Evolutionary conservation across 2,888 invertebrate species (phyloP).

Genomic region (Hydraecia micacea): DNA sequence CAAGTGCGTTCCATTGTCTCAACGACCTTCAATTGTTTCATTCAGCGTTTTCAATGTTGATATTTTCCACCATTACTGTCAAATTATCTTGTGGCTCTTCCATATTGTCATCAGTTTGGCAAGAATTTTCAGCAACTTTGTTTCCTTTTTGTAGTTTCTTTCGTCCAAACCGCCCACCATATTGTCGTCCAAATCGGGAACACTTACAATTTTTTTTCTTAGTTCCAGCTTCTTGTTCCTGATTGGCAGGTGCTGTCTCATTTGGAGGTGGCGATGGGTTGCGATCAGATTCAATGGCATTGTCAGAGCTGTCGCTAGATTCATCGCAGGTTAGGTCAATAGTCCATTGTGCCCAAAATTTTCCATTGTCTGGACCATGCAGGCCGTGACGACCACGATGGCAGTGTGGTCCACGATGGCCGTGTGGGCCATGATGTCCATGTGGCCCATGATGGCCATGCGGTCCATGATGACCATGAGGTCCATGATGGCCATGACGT

Average conservation of each 20-base stretch:
- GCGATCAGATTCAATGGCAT: conserved; percentile 34
- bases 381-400: conserved; percentile 44
- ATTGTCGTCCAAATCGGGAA: conserved; percentile 37
- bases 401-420: conserved; percentile 46
- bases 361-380: conserved; percentile 53
- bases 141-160: conserved; percentile 32
- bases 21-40: conserved; percentile 37
- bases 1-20: conserved; percentile 32
- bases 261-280: conserved; percentile 50
- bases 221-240: conserved; percentile 18
- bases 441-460: conserved; percentile 13
- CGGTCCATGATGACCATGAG: conserved; percentile 29
- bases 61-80: conserved; percentile 66
- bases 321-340: conserved; percentile 59
- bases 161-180: conserved; percentile 46
- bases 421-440: conserved; percentile 37
- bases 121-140: conserved; percentile 42
- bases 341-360: conserved; percentile 56
- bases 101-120: conserved; percentile 54
- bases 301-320: conserved; percentile 40
- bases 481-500: conserved; percentile 63
- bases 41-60: conserved; percentile 58
- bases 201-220: conserved; percentile 42
- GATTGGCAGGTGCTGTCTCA: conserved; percentile 19
- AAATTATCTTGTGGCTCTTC: conserved; percentile 63